Conservation (phyloP, 2,113 vertebrate genomes). For the Alces alces region DNA sequence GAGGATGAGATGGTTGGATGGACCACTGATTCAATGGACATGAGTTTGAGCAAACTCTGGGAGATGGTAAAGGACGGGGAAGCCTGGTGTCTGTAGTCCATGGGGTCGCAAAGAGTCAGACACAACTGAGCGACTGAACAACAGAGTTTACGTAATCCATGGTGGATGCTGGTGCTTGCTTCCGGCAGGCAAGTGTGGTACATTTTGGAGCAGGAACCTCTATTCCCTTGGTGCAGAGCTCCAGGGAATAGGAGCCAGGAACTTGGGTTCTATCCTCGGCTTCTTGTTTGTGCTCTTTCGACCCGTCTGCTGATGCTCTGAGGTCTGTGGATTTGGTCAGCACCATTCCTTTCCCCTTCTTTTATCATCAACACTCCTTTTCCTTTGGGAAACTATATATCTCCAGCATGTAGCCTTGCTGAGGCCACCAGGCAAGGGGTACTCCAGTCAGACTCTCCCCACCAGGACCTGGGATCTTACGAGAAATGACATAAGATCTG, state of each 20-base stretch:
- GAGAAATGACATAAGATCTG: not conserved
- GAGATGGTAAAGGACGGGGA: not conserved
- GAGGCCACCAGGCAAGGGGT: not conserved
- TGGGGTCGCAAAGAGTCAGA: not conserved
- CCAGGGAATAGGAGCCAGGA: not conserved
- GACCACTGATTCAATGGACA: not conserved
- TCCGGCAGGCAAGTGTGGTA: not conserved
- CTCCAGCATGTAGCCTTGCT: not conserved
- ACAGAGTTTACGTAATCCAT: not conserved
- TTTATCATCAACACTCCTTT: not conserved
- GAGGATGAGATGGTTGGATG: not conserved
- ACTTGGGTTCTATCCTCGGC: not conserved
- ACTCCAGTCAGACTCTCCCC: not conserved
- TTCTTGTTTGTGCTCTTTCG: not conserved
- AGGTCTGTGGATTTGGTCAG: too few relatives aligned
- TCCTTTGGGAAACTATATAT: not conserved
- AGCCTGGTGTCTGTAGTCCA: not conserved
- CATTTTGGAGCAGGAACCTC: not conserved
- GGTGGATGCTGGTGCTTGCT: not conserved
- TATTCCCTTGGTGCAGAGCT: not conserved
- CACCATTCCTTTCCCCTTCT: not conserved
- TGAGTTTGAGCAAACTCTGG: rapidly evolving
- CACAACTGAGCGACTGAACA: not conserved
- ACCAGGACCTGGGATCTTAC: not conserved
- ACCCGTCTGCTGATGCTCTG: not conserved